These are phyloP conservation scores for Pollenia labialis DNA, from an alignment of 2,888 invertebrate species.

Conservation along the genomic window DNA sequence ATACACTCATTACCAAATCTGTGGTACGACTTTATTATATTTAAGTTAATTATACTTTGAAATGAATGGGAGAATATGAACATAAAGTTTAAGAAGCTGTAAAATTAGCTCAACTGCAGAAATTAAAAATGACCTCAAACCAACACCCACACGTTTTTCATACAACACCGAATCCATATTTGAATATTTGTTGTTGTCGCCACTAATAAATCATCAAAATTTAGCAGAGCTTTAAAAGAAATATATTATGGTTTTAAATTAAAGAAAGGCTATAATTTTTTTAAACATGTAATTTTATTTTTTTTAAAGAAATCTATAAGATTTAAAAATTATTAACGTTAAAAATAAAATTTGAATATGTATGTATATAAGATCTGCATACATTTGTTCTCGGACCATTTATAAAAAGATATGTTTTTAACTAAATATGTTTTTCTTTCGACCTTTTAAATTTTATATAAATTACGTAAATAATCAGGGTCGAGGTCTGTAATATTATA, in stretches of 20 bases:
- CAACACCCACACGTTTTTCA: constrained; percentile 48
- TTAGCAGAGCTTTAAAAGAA: constrained; percentile 21
- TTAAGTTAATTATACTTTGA: constrained; percentile 83
- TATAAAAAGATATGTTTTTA: too few relatives aligned
- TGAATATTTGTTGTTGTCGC: neutral
- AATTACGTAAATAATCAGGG: too few relatives aligned
- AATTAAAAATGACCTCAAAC: constrained; percentile 7
- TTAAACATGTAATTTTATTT: neutral
- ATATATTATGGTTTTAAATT: neutral
- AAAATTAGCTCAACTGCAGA: neutral
- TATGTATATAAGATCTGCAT: too few relatives aligned
- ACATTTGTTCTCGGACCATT: too few relatives aligned
- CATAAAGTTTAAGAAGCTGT: constrained; percentile 33
- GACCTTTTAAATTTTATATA: too few relatives aligned
- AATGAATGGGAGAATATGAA: neutral
- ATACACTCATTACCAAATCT: constrained; percentile 96
- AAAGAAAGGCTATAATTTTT: neutral
- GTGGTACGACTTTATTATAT: constrained; percentile 97
- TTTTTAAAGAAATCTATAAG: too few relatives aligned
- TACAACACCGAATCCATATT: constrained; percentile 22
- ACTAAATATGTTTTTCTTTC: too few relatives aligned
- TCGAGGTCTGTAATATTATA: too few relatives aligned
- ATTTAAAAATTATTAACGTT: too few relatives aligned
- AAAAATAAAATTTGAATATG: too few relatives aligned
- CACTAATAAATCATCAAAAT: constrained; percentile 29